These are phyloP conservation scores for Dendrolimus punctatus DNA, from an alignment of 1,140 invertebrate species.

Conservation along the genomic window DNA sequence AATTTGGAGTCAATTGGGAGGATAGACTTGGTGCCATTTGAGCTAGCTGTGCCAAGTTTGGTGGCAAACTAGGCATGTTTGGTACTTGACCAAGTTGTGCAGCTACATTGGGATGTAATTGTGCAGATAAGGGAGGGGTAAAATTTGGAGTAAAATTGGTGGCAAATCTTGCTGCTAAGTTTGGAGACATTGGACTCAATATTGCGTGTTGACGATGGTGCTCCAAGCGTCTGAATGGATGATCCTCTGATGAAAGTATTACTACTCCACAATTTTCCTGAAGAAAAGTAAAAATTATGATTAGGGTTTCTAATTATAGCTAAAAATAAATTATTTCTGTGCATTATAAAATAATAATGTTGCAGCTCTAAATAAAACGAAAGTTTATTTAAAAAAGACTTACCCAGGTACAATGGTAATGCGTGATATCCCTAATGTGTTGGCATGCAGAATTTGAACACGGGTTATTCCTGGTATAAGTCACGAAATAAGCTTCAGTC, in stretches of 20 bases:
- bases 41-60: conserved; percentile 57
- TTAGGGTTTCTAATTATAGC: not conserved
- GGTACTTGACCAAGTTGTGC: conserved; percentile 60
- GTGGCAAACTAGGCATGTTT: conserved; percentile 48
- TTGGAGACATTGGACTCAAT: conserved; percentile 72
- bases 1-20: conserved; percentile 49
- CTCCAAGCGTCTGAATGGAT: conserved; percentile 88
- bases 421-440: conserved; percentile 84
- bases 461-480: conserved; percentile 74
- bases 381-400: conserved; percentile 18
- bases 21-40: conserved; percentile 71
- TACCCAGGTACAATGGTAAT: conserved; percentile 90
- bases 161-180: conserved; percentile 70
- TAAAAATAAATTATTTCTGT: not conserved
- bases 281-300: conserved; percentile 16
- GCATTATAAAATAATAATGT: too few relatives aligned
- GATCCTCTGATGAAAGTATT: conserved; percentile 84
- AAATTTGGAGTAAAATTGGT: conserved; percentile 62
- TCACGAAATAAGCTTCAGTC: conserved; percentile 84
- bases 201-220: conserved; percentile 91
- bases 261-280: conserved; percentile 91
- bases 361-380: too few relatives aligned
- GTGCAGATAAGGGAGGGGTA: conserved; percentile 55
- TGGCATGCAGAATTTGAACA: conserved; percentile 81
- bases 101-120: conserved; percentile 61